Conservation (phyloP, 2,888 invertebrate species). For the Drosophila demipolita region DNA sequence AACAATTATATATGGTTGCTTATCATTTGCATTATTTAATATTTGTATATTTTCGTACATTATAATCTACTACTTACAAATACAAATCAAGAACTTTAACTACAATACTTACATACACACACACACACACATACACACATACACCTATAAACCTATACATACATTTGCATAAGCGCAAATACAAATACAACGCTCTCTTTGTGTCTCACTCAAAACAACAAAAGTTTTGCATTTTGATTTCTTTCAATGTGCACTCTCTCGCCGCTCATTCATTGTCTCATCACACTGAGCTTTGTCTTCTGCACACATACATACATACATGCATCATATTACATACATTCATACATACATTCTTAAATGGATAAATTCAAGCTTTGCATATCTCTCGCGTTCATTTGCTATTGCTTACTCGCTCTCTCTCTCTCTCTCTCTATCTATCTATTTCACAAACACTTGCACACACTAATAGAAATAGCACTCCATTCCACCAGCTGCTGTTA, state of each 20-base stretch:
- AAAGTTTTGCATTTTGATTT: conserved; percentile 8
- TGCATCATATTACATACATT: neutral
- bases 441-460: conserved; percentile 10
- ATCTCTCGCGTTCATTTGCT: conserved; percentile 14
- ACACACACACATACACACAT: conserved; percentile 18
- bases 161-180: conserved; percentile 14
- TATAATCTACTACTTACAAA: conserved; percentile 14
- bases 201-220: neutral
- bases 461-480: conserved; percentile 13
- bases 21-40: conserved; percentile 37
- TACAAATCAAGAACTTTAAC: conserved; percentile 22
- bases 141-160: conserved; percentile 18
- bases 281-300: conserved; percentile 14
- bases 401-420: conserved; percentile 9
- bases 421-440: conserved; percentile 6
- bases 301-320: conserved; percentile 1
- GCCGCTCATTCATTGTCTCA: conserved; percentile 42
- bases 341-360: conserved; percentile 6
- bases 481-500: conserved; percentile 11
- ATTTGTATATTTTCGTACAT: conserved; percentile 2
- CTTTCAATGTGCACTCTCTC: conserved; percentile 24
- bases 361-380: neutral
- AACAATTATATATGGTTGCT: conserved; percentile 4
- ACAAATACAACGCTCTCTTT: conserved; percentile 14
- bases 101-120: conserved; percentile 20